These are phyloP conservation scores for Bucco capensis DNA, from an alignment of 2,113 vertebrate species.

Conservation along the genomic window DNA sequence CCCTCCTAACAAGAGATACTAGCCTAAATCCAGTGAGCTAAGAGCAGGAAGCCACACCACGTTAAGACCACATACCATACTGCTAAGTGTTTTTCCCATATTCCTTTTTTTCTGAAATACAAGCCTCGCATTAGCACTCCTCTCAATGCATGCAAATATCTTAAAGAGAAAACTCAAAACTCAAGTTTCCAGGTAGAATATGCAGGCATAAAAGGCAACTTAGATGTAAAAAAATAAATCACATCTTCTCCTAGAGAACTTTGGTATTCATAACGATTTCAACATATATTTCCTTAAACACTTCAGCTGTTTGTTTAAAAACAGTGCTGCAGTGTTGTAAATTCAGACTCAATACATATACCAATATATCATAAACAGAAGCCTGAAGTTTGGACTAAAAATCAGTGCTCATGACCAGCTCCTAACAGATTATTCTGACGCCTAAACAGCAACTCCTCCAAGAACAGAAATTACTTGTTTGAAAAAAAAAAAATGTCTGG, in stretches of 20 bases:
- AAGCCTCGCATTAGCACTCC: not conserved
- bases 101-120: not conserved
- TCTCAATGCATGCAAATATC: not conserved
- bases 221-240: not conserved
- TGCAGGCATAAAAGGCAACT: not conserved
- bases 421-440: not conserved
- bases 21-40: not conserved
- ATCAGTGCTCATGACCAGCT: not conserved
- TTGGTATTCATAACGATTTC: not conserved
- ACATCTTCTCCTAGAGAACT: not conserved
- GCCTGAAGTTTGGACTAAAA: not conserved
- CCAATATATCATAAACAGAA: not conserved
- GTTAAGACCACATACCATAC: not conserved
- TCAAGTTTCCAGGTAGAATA: not conserved
- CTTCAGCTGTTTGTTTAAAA: not conserved
- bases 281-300: not conserved
- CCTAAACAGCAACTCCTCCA: not conserved
- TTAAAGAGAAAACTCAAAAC: not conserved
- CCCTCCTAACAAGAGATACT: not conserved
- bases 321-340: not conserved
- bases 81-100: no score
- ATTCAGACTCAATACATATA: not conserved
- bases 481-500: not conserved
- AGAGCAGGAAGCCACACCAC: not conserved
- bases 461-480: not conserved